Evolutionary conservation across 2,888 invertebrate genomes (phyloP), one percentile per base, ranked within the genome.

Genomic region (Merodon equestris): DNA sequence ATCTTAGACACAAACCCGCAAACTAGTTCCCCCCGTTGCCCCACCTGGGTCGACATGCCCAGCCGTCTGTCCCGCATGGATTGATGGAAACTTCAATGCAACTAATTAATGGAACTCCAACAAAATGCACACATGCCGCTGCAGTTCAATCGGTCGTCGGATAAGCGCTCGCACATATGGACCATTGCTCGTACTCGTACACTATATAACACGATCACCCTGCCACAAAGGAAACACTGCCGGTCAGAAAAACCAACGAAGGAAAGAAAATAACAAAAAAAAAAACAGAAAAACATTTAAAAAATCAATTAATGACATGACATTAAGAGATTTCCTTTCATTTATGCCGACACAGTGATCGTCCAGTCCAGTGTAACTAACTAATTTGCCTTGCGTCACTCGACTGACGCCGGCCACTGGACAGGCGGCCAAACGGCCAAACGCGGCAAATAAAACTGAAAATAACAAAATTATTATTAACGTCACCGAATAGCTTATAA

Each of bases 301-400:
- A 66, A 81, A 77, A 81, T 85, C 87, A 87, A 87, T 87, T 86
- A 86, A 86, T 86, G 87, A 83, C 84, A 84, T 85, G 84, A 85
- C 86, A 87, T 86, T 87, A 87, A 86, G 84, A 85, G 81, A 76
- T 82, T 83, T 83, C 15, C 83, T 81, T 83, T 81, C 84, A 87
- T 86, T 85, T 73, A n/a, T 77, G 73, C 77, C 77, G 77, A 77
- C 77, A 48, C 57, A 67, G 19, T 68, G 73, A 73, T 77, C 77
- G 48, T 67, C 27, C 73, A 53, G 56, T 63, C 58, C 77, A 77
- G 73, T 73, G 77, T 68, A 68, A 73, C 73, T 63, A 73, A 73
- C 77, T 73, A 77, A 77, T 77, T 77, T 77, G 77, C 73, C 73
- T 77, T 77, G 73, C 77, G 63, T 77, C 77, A 73, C 77, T 67